Evolutionary conservation across 2,797 vertebrate genomes (phyloP).

Genomic region (Silurus aristotelis): DNA sequence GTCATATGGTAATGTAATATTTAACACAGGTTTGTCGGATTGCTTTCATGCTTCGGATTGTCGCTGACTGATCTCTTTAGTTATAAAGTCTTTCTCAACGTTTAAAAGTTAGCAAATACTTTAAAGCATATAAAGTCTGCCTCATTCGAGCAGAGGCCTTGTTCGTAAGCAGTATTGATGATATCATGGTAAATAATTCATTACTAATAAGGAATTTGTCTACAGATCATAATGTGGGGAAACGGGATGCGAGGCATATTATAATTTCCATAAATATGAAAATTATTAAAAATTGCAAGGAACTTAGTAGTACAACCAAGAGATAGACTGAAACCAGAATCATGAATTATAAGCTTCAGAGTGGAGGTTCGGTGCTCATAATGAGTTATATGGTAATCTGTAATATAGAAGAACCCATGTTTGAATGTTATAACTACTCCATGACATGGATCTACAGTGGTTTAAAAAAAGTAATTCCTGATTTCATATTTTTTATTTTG

Average conservation of each 20-base stretch:
- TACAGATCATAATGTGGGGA: background rate
- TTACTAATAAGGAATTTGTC: background rate
- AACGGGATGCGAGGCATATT: background rate
- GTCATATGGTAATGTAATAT: conserved; percentile 29
- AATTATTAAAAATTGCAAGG: background rate
- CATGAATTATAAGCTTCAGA: background rate
- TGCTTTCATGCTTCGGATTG: background rate
- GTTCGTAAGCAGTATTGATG: conserved; percentile 3
- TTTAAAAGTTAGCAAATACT: background rate
- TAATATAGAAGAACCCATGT: background rate
- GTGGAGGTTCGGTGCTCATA: background rate
- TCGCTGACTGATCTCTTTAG: conserved; percentile 8
- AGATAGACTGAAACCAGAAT: background rate
- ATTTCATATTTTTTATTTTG: no score
- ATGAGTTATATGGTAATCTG: background rate
- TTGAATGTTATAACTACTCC: no score
- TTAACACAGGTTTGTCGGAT: conserved; percentile 6
- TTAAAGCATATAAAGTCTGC: background rate
- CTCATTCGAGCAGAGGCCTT: background rate
- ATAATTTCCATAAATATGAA: background rate
- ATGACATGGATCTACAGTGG: no score
- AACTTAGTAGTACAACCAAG: background rate
- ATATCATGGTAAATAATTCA: conserved; percentile 2
- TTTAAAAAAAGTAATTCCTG: no score
- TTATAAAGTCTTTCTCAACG: background rate